Evolutionary conservation across 92 coral and sea anemone species (phyloP).

Genomic region (Diadumene lineata): DNA sequence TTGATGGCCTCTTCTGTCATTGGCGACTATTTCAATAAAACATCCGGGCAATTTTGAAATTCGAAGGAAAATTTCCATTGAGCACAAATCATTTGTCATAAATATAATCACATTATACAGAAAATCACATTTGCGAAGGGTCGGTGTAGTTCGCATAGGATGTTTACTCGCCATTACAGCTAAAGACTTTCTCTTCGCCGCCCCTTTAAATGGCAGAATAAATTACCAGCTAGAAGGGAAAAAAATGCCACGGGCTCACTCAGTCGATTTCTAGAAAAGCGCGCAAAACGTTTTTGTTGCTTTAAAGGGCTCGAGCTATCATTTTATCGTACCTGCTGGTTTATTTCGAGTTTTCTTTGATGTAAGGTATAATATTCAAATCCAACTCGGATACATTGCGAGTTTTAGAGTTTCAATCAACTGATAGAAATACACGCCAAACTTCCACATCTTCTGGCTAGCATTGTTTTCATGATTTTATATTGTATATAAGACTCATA

Average conservation of each 20-base stretch:
- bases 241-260: neutral
- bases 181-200: neutral
- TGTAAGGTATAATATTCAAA: too few species aligned
- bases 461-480: too few species aligned
- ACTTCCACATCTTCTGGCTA: too few species aligned
- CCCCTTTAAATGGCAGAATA: conserved; percentile 12
- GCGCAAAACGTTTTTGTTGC: too few species aligned
- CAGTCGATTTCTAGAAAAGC: neutral
- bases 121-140: neutral
- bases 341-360: too few species aligned
- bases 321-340: too few species aligned
- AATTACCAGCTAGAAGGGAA: neutral
- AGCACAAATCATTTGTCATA: neutral
- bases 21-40: neutral
- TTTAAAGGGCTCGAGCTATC: too few species aligned
- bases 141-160: neutral
- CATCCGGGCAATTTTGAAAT: conserved; percentile 1
- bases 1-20: neutral
- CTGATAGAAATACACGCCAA: too few species aligned
- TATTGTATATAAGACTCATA: too few species aligned
- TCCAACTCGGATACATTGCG: too few species aligned
- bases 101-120: neutral
- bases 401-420: too few species aligned
- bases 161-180: neutral
- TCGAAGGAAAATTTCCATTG: neutral